These are phyloP conservation scores for Ophion ellenae DNA, from an alignment of 2,888 invertebrate genomes.

Conservation along the genomic window DNA sequence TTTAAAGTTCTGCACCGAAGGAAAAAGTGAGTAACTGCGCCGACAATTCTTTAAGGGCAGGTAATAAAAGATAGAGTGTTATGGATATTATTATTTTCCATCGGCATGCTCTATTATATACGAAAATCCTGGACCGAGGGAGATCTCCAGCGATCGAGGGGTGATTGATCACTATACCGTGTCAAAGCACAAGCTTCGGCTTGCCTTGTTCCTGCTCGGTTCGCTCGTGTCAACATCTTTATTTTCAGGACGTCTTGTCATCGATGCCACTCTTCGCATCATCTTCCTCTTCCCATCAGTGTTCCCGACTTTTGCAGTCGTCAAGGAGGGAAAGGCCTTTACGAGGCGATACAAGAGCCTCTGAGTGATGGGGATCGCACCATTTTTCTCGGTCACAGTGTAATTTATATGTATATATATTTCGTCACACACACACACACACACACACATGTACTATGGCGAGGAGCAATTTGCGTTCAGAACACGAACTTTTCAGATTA, in stretches of 20 bases:
- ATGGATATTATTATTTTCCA: neutral
- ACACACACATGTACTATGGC: too few relatives aligned
- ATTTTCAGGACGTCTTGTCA: neutral
- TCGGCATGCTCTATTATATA: neutral
- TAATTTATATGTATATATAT: too few relatives aligned
- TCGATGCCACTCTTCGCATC: neutral
- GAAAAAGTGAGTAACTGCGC: neutral
- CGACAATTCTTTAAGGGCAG: neutral
- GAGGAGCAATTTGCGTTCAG: slow-evolving; percentile 36
- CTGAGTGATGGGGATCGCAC: neutral
- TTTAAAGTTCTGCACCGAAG: neutral
- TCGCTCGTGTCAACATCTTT: slow-evolving; percentile 2
- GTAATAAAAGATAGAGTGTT: neutral
- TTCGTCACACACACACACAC: too few relatives aligned
- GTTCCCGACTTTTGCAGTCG: too few relatives aligned
- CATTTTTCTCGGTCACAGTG: too few relatives aligned
- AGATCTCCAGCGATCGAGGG: neutral
- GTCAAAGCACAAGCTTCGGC: neutral
- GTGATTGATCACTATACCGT: neutral
- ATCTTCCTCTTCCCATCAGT: too few relatives aligned
- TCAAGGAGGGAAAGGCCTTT: too few relatives aligned
- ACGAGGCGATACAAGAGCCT: too few relatives aligned
- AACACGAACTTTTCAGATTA: slow-evolving; percentile 53
- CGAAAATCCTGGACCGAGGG: neutral
- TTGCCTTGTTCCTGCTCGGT: neutral